Percentiles rank a stretch among this genome's conserved stretches.
Evolutionary conservation across 2,888 invertebrate species (phyloP).

Genomic region (Drosophila prostipennis): DNA sequence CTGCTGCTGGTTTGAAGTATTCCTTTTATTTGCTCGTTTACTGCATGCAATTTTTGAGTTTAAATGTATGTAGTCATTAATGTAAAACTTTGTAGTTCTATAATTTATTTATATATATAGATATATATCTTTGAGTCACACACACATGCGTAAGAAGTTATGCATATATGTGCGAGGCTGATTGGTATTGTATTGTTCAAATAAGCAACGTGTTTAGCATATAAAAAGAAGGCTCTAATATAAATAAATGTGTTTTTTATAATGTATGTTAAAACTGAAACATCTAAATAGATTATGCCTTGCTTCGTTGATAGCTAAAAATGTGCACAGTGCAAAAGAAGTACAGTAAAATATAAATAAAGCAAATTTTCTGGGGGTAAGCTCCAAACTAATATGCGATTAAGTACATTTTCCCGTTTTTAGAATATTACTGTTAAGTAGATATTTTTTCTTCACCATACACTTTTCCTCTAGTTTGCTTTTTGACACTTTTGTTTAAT

Average conservation of each 20-base stretch:
- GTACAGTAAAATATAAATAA: slow-evolving; percentile 5
- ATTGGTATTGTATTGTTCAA: slow-evolving; percentile 29
- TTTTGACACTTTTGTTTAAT: slow-evolving; percentile 1
- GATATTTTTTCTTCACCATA: slow-evolving; percentile 13
- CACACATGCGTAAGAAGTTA: slow-evolving; percentile 3
- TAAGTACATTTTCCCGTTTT: slow-evolving; percentile 35
- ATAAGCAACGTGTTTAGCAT: slow-evolving; percentile 32
- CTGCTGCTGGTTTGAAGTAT: slow-evolving; percentile 30
- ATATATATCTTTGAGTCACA: slow-evolving; percentile 26
- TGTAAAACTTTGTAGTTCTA: slow-evolving; percentile 64
- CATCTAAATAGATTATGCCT: slow-evolving; percentile 16
- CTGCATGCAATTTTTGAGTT: slow-evolving; percentile 52
- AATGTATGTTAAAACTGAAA: neutral
- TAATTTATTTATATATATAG: slow-evolving; percentile 49
- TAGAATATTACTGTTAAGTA: slow-evolving; percentile 26
- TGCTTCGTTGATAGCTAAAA: slow-evolving; percentile 9
- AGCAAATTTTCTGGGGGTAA: slow-evolving; percentile 3
- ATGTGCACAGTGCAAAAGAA: slow-evolving; percentile 9
- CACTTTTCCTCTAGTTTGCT: slow-evolving; percentile 5
- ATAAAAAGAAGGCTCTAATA: slow-evolving; percentile 24
- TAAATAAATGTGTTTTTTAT: slow-evolving; percentile 18
- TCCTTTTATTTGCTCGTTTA: slow-evolving; percentile 27
- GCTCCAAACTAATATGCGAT: slow-evolving; percentile 22
- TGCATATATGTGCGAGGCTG: slow-evolving; percentile 32
- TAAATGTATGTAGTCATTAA: slow-evolving; percentile 75